Base-by-base conservation (phyloP, 2,113 vertebrate species). In the Cranoglanis bouderius region DNA sequence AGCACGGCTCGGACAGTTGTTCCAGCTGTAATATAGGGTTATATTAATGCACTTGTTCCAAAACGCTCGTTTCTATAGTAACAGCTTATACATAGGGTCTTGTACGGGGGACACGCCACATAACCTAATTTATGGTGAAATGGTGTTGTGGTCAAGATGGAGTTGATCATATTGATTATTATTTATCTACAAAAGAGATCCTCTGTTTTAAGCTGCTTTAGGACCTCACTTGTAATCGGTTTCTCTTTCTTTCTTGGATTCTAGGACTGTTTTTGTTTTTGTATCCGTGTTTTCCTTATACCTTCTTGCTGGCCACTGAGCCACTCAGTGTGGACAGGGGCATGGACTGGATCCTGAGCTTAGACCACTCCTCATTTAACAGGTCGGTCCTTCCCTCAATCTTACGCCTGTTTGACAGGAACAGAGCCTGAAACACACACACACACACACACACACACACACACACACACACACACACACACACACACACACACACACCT, bases 321-420 rank as follows among this genome's bases (percentile, higher is more conserved):
- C 97, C 96, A 3, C 94, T 95, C 84, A 96, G 93, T 0, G 96
- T 95, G 90, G 97, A 97, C 94, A 97, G 94, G 49, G 97, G 97
- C 75, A 99, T 96, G 0, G 98, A 95, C 89, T 99, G 98, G 40
- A 99, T 95, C 32, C 96, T 95, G 75, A 98, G 97, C 84, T 96
- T 97, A 93, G 97, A 97, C 98, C 98, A 99, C 53, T 98, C 97
- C 87, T 97, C 95, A 43, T 98, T 99, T 88, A 99, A 95, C 53
- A 98, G 90, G 1, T 97, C 95, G 6, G 96, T 97, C 92, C 97
- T 97, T 85, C 96, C 95, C 72, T 99, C 97, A 88, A 99, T 98
- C 91, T 99, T 99, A 0, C 95, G 95, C 90, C 97, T 96, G 94
- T 99, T 99, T 86, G 97, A 96, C 93, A 97, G 96, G 92, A 98